Conservation (phyloP, 2,797 vertebrate genomes). For the Lutjanus campechanus region DNA sequence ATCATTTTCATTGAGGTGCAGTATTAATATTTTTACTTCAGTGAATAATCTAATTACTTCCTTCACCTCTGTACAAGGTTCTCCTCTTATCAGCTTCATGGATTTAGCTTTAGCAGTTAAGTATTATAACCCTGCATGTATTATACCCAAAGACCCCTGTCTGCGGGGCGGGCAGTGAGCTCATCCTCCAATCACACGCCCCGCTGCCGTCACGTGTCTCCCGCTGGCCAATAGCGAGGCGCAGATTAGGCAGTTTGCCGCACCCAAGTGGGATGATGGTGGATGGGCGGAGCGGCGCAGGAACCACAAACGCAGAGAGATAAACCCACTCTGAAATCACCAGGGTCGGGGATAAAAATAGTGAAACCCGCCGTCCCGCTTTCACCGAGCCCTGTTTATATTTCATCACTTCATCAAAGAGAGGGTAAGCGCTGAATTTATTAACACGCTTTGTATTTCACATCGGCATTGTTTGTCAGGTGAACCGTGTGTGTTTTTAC, state of each 20-base stretch:
- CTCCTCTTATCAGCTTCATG: not conserved
- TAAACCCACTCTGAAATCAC: constrained; percentile 64
- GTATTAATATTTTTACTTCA: not conserved
- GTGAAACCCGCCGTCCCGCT: constrained; percentile 32
- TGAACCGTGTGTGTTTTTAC: constrained; percentile 3
- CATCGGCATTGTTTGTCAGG: not conserved
- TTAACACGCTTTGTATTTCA: not conserved
- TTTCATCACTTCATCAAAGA: constrained; percentile 48
- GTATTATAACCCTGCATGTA: not conserved
- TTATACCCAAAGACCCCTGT: not conserved
- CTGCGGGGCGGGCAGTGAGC: constrained; percentile 4
- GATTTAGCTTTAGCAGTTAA: constrained; percentile 7
- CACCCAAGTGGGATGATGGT: constrained; percentile 75
- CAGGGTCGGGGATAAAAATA: constrained; percentile 65
- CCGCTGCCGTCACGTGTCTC: constrained; percentile 6
- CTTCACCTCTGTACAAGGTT: not conserved
- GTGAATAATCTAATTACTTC: not conserved
- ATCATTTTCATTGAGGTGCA: too few relatives aligned
- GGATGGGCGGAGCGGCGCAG: constrained; percentile 73
- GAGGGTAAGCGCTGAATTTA: constrained; percentile 70
- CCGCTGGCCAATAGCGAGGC: constrained; percentile 50
- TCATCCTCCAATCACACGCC: constrained; percentile 43
- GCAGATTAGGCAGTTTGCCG: constrained; percentile 65
- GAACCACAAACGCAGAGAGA: constrained; percentile 58
- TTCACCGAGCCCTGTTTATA: constrained; percentile 38